Base-by-base conservation (phyloP, 2,888 invertebrate genomes). In the Andricus curvator region DNA sequence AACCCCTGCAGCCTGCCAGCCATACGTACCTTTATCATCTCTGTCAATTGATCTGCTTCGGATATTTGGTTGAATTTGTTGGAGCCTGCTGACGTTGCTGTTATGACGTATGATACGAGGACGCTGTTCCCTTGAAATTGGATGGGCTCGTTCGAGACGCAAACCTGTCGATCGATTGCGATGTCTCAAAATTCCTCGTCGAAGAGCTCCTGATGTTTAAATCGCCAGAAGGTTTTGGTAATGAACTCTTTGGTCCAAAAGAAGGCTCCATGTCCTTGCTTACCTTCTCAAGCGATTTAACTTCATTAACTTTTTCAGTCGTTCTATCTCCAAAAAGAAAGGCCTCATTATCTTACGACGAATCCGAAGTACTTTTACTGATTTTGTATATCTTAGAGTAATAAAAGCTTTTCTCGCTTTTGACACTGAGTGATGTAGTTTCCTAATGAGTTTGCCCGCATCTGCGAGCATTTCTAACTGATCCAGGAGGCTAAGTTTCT, bases 171-270 rank as follows among this genome's bases (percentile, higher is more conserved):
- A 33, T 76, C 33, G 37, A 44, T n/a, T 33, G 76, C 17, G 17
- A 33, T 22, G n/a, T 76, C 76, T 76, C 56, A 4, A 13, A 44
- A 4, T 17, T 76, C 60, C 5, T 76, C 56, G 8, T 20, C 15
- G 60, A 60, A 6, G 60, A 76, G 60, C 76, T 62, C 17, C 56
- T 41, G 33, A 3, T 29, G 33, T 76, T 76, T 60, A 60, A 60
- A 76, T 56, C 20, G n/a, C 33, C 37, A 20, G 33, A 5, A 15
- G 60, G 56, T 76, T n/a, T 76, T 60, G 5, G 29, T 9, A 56
- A 22, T 15, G 2, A 29, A 29, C 15, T 56, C 33, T 9, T 29
- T 6, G n/a, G 11, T 33, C 76, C 11, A 6, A 56, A 44, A 13
- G 44, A 4, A 22, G 4, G n/a, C 13, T 48, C 48, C 48, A 68